Evolutionary conservation across 1,140 invertebrate genomes (phyloP).

Genomic region (Drosophila jambulina): DNA sequence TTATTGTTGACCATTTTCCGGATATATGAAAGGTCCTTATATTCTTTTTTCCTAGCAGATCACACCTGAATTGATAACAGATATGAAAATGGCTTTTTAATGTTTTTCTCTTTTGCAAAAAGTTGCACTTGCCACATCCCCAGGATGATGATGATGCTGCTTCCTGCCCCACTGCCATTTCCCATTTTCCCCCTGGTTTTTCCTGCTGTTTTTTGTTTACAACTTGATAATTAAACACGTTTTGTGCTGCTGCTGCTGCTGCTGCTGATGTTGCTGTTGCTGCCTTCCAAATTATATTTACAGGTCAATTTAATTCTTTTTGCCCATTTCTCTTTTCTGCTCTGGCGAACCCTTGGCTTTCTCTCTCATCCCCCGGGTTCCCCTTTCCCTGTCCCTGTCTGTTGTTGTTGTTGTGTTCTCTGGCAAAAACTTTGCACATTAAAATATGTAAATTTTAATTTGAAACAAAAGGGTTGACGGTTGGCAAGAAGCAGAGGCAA

Average conservation of each 20-base stretch:
- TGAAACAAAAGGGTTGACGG: conserved; percentile 83
- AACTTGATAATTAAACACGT: conserved; percentile 83
- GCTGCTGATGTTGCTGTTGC: conserved; percentile 55
- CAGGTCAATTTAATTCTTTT: conserved; percentile 83
- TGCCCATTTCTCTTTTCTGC: conserved; percentile 44
- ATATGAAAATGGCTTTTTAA: conserved; percentile 48
- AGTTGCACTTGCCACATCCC: conserved; percentile 30
- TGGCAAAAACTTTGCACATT: conserved; percentile 80
- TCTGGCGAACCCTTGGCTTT: conserved; percentile 53
- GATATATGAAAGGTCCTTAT: conserved; percentile 2
- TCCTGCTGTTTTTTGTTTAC: conserved; percentile 73
- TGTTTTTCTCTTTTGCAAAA: conserved; percentile 19
- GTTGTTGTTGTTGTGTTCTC: conserved; percentile 44
- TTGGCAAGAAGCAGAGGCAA: conserved; percentile 33
- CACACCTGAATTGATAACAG: conserved; percentile 24
- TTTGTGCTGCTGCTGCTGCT: conserved; percentile 52
- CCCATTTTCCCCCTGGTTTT: conserved; percentile 15
- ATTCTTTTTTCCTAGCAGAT: background rate
- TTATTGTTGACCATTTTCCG: background rate
- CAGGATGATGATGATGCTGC: conserved; percentile 26
- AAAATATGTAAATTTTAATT: conserved; percentile 84
- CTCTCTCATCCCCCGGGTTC: no score
- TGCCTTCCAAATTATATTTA: conserved; percentile 80
- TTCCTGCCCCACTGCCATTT: background rate
- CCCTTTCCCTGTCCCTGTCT: background rate